Evolutionary conservation across 2,797 vertebrate species (phyloP).

Genomic region (Hyperoplus immaculatus): DNA sequence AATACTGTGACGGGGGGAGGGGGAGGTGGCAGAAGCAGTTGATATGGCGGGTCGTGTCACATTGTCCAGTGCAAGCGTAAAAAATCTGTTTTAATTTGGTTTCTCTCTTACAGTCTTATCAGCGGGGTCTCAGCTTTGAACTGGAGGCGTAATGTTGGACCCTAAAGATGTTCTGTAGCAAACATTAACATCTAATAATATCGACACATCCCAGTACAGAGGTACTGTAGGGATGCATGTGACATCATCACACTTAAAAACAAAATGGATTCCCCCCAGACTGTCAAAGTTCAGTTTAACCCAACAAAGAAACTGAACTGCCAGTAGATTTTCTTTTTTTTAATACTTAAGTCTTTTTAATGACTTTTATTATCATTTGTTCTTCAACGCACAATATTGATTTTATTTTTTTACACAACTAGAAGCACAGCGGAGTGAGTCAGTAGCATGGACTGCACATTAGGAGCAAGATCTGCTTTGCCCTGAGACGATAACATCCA

Average conservation of each 20-base stretch:
- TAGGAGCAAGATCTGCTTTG: conserved; percentile 41
- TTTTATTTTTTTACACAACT: conserved; percentile 24
- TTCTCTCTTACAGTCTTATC: conserved; percentile 62
- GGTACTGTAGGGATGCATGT: conserved; percentile 38
- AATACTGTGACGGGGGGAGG: conserved; percentile 67
- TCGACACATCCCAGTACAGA: conserved; percentile 32
- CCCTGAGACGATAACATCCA: conserved; percentile 51
- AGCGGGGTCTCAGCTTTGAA: conserved; percentile 58
- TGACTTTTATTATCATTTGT: conserved; percentile 36
- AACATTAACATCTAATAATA: conserved; percentile 45
- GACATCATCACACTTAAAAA: conserved; percentile 22
- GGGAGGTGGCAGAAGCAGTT: conserved; percentile 64
- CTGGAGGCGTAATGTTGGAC: conserved; percentile 49
- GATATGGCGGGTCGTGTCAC: conserved; percentile 58
- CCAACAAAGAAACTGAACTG: conserved; percentile 39
- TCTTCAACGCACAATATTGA: conserved; percentile 44
- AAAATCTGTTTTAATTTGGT: conserved; percentile 79
- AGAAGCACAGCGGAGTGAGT: conserved; percentile 23
- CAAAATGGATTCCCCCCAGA: conserved; percentile 5
- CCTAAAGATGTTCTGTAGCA: conserved; percentile 40
- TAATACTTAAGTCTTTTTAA: conserved; percentile 6
- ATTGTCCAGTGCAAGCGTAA: conserved; percentile 70
- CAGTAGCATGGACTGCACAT: conserved; percentile 58
- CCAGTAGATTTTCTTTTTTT: neutral
- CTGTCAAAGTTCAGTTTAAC: conserved; percentile 27